These are phyloP conservation scores for Thermophis baileyi DNA, from an alignment of 2,113 vertebrate genomes.

Conservation along the genomic window DNA sequence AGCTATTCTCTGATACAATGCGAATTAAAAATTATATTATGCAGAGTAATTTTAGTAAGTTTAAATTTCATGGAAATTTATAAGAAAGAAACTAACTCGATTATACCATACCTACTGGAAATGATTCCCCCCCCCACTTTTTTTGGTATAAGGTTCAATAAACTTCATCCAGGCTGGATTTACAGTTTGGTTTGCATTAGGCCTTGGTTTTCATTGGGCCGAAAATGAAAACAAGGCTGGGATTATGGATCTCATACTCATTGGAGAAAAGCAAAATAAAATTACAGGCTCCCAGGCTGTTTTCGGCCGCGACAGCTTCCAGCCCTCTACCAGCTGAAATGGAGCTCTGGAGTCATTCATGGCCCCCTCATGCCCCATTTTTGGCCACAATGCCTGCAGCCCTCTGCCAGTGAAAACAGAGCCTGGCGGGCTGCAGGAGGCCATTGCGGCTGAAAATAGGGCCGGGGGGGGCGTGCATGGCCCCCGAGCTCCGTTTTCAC, in stretches of 20 bases:
- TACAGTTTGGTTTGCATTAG: background rate
- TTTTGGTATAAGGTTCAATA: background rate
- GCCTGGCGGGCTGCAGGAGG: too few relatives aligned
- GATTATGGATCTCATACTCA: background rate
- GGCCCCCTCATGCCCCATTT: too few relatives aligned
- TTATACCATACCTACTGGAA: background rate
- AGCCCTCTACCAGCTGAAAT: too few relatives aligned
- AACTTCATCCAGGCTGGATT: background rate
- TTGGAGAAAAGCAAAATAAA: background rate
- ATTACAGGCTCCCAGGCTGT: background rate
- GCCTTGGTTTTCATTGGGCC: background rate
- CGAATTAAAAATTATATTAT: background rate
- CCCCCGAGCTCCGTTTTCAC: too few relatives aligned
- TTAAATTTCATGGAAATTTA: background rate
- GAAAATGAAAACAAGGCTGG: background rate
- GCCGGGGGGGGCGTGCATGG: too few relatives aligned
- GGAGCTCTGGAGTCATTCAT: too few relatives aligned
- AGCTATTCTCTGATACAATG: background rate
- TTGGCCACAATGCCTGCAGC: too few relatives aligned
- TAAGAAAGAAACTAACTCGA: background rate
- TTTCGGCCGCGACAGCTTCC: too few relatives aligned
- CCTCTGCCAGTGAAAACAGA: too few relatives aligned
- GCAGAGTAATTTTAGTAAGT: background rate
- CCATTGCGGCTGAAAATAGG: too few relatives aligned
- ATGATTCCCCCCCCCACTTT: background rate